Conservation (phyloP, 2,888 invertebrate species). For the Onchidella celtica region DNA sequence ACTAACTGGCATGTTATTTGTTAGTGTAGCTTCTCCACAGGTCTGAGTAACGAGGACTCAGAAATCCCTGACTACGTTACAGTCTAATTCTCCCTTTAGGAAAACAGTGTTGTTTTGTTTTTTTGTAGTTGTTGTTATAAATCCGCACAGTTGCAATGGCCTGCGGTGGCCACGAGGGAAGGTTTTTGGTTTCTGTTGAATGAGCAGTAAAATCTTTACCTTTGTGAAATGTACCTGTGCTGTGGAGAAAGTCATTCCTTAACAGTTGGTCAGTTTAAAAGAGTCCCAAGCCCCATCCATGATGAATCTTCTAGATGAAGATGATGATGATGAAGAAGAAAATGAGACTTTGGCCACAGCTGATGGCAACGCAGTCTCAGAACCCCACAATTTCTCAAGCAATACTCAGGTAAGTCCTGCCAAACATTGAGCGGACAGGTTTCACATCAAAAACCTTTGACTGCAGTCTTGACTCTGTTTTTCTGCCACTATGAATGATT, state of each 20-base stretch:
- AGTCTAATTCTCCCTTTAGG: too few species aligned
- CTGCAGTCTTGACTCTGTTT: too few species aligned
- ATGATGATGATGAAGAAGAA: constrained; percentile 63
- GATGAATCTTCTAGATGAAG: constrained; percentile 74
- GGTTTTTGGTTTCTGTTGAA: not conserved
- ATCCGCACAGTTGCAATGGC: not conserved
- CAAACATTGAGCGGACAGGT: too few species aligned
- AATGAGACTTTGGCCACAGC: not conserved
- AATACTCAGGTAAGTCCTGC: constrained; percentile 41
- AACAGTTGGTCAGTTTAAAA: constrained; percentile 60
- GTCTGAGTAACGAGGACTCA: too few species aligned
- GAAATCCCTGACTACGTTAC: too few species aligned
- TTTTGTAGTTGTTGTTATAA: too few species aligned
- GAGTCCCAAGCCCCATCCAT: constrained; percentile 75
- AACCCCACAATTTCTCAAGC: constrained; percentile 13
- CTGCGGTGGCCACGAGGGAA: not conserved
- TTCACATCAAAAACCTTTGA: too few species aligned
- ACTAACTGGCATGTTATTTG: too few species aligned
- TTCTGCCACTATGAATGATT: too few species aligned
- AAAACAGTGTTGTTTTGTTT: too few species aligned
- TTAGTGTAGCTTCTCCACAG: too few species aligned
- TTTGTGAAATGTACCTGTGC: not conserved
- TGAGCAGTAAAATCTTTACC: not conserved
- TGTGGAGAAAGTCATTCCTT: not conserved
- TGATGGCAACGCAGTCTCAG: constrained; percentile 29